Conservation (phyloP, 2,797 vertebrate species). For the Cheirogaleus major region DNA sequence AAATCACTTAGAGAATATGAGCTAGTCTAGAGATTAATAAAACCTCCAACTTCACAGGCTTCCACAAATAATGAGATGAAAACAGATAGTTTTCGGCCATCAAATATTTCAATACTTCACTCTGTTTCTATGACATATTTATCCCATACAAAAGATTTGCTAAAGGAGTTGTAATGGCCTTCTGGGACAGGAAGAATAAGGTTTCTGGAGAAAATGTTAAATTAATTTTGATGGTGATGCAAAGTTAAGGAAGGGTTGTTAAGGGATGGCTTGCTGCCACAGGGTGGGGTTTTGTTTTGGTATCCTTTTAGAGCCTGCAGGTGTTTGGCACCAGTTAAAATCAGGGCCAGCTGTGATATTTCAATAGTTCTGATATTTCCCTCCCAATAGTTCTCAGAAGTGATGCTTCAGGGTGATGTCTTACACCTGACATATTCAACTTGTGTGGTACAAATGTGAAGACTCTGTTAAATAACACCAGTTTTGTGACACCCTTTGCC, state of each 20-base stretch:
- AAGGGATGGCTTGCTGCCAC: constrained; percentile 86
- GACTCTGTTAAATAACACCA: constrained; percentile 64
- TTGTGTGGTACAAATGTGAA: constrained; percentile 87
- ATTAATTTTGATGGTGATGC: constrained; percentile 88
- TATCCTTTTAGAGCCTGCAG: constrained; percentile 90
- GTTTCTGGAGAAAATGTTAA: constrained; percentile 87
- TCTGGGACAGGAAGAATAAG: constrained; percentile 86
- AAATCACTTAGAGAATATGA: constrained; percentile 77
- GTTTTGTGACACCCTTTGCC: not conserved
- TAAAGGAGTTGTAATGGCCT: constrained; percentile 83
- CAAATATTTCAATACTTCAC: constrained; percentile 80
- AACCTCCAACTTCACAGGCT: constrained; percentile 72
- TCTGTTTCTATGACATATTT: constrained; percentile 80
- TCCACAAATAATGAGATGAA: constrained; percentile 82
- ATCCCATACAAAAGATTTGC: constrained; percentile 80
- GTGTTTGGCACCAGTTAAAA: constrained; percentile 89
- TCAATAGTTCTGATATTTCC: constrained; percentile 87
- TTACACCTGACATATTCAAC: constrained; percentile 88
- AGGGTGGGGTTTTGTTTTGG: constrained; percentile 91
- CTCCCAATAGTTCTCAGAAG: constrained; percentile 89
- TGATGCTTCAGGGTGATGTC: constrained; percentile 86
- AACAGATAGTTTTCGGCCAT: constrained; percentile 80
- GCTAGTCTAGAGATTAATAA: constrained; percentile 78
- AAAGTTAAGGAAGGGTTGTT: constrained; percentile 86
- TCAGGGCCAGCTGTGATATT: constrained; percentile 89